These are phyloP conservation scores for Hyla sarda DNA, from an alignment of 2,113 vertebrate species.

Conservation along the genomic window DNA sequence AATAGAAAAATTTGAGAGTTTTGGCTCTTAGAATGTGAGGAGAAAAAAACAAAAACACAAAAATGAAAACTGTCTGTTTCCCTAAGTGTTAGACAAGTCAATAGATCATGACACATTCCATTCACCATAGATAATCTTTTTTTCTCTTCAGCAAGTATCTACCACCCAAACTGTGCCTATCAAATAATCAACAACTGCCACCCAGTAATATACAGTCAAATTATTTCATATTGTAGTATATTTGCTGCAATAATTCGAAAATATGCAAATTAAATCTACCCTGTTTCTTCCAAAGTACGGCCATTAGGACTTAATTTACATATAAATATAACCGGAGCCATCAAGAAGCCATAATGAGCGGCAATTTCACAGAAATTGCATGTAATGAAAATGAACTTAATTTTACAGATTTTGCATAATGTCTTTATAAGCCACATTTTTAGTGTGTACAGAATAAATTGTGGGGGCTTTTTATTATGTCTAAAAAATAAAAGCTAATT, in stretches of 20 bases:
- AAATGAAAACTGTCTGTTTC: no score
- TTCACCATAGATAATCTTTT: no score
- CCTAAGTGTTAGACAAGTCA: no score
- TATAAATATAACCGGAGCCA: slow-evolving; percentile 47
- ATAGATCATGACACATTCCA: no score
- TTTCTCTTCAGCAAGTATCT: background rate
- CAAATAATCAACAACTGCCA: background rate
- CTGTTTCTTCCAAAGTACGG: slow-evolving; percentile 33
- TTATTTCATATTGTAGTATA: slow-evolving; percentile 22
- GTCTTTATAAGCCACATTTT: slow-evolving; percentile 47
- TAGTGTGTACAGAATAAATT: slow-evolving; percentile 20
- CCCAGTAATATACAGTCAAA: slow-evolving; percentile 32
- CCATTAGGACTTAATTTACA: slow-evolving; percentile 55
- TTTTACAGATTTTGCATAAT: slow-evolving; percentile 52
- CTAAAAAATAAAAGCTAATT: slow-evolving; percentile 10
- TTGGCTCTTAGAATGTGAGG: no score
- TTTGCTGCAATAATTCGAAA: slow-evolving; percentile 46
- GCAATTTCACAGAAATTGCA: slow-evolving; percentile 48
- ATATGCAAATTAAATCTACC: slow-evolving; percentile 45
- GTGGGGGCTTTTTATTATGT: background rate
- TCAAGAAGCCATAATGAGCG: slow-evolving; percentile 53
- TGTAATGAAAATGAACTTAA: slow-evolving; percentile 55
- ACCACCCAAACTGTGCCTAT: background rate
- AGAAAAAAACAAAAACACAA: no score
- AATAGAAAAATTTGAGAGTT: no score